A percentile compares a stretch with the other conserved stretches of the same genome.
Evolutionary conservation across 2,113 vertebrate species (phyloP).

Genomic region (Siniperca knerii): DNA sequence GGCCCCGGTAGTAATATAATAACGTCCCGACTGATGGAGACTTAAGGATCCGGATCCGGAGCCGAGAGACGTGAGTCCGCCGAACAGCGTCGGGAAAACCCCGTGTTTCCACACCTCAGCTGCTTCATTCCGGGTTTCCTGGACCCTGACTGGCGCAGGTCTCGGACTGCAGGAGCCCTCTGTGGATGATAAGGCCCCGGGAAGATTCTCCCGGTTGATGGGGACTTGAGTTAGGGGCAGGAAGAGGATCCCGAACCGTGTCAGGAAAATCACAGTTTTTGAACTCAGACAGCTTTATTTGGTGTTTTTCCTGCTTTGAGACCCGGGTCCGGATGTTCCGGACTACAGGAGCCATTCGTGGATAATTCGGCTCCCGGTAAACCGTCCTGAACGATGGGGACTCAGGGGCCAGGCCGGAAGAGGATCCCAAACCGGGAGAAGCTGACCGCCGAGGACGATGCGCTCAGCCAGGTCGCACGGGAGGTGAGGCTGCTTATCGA

Average conservation of each 20-base stretch:
- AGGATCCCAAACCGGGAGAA: slow-evolving; percentile 89
- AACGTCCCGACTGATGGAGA: not conserved
- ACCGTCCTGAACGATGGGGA: slow-evolving; percentile 82
- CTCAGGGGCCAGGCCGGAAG: slow-evolving; percentile 88
- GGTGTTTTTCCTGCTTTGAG: fast-evolving
- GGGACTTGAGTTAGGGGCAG: not conserved
- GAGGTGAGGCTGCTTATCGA: slow-evolving; percentile 82
- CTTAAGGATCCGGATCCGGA: not conserved
- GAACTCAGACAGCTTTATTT: fast-evolving
- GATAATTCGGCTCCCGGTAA: not conserved
- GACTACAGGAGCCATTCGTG: not conserved
- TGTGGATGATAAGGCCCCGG: not conserved
- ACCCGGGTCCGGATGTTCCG: not conserved
- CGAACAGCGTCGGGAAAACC: not conserved
- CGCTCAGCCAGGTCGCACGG: slow-evolving; percentile 89
- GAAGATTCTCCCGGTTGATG: not conserved
- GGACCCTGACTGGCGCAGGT: no score
- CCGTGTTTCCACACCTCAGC: no score
- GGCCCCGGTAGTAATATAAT: not conserved
- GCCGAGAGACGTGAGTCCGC: not conserved
- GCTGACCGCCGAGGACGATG: slow-evolving; percentile 90
- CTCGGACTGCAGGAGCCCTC: no score
- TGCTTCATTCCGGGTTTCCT: no score
- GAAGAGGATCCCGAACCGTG: not conserved
- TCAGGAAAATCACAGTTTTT: not conserved